Conservation (phyloP, 53 echinoderm and acorn worm genomes). For the Henricia sp. region DNA sequence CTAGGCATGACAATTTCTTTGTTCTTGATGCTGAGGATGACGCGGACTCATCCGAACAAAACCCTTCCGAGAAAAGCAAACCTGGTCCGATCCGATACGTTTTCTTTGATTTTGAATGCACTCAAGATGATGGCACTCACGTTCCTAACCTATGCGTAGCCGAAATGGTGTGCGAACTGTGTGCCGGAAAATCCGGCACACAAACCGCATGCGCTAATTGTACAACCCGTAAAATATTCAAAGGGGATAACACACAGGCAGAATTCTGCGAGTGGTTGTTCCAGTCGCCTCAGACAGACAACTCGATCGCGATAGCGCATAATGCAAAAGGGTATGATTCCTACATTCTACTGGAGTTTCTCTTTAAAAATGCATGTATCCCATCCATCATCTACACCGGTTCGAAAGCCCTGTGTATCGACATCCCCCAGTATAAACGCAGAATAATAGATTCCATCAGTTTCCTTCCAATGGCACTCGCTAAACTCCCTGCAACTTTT, state of each 20-base stretch:
- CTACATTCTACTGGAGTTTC: not conserved
- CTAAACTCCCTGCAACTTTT: conserved; percentile 24
- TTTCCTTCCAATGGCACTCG: conserved; percentile 53
- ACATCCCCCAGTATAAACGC: not conserved
- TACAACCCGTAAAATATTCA: no score
- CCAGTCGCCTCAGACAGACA: not conserved
- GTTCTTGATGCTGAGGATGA: no score
- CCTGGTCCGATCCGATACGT: not conserved
- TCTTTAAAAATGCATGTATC: not conserved
- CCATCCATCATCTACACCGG: conserved; percentile 42
- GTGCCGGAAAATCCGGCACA: not conserved
- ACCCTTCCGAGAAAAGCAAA: not conserved
- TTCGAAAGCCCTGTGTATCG: conserved; percentile 1
- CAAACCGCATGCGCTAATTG: not conserved
- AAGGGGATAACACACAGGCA: conserved; percentile 10
- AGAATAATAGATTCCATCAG: conserved; percentile 66
- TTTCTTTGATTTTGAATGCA: conserved; percentile 51
- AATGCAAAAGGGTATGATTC: conserved; percentile 12
- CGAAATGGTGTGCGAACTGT: conserved; percentile 8
- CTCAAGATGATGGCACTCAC: conserved; percentile 18
- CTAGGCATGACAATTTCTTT: not conserved
- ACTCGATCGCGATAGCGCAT: not conserved
- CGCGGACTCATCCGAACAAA: not conserved
- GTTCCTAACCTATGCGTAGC: conserved; percentile 37
- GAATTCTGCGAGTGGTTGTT: conserved; percentile 40